Percentiles rank a stretch among this genome's conserved stretches.
Conservation (phyloP, 2,113 vertebrate genomes). For the Irena cyanogastra region DNA sequence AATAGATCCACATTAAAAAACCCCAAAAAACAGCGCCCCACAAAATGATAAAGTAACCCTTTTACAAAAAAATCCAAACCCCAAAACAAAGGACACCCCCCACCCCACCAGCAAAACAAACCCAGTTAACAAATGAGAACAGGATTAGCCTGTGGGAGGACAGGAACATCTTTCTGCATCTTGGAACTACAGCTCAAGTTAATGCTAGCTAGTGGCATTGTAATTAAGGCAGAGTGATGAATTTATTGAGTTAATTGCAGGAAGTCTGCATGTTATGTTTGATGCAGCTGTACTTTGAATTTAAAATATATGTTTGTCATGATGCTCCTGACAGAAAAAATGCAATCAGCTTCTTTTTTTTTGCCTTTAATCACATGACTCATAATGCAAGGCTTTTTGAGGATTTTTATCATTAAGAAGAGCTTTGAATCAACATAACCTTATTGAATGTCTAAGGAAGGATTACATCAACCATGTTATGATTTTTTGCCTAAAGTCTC, state of each 20-base stretch:
- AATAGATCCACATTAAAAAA: not conserved
- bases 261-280: not conserved
- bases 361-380: not conserved
- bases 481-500: not conserved
- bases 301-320: not conserved
- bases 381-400: not conserved
- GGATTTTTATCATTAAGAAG: not conserved
- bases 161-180: not conserved
- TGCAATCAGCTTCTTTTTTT: not conserved
- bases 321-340: not conserved
- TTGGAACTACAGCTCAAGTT: not conserved
- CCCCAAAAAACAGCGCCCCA: rapidly evolving
- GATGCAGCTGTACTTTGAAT: not conserved
- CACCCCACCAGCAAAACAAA: rapidly evolving
- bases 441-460: not conserved
- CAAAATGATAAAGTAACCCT: not conserved
- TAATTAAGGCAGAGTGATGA: not conserved
- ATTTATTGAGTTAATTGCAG: not conserved
- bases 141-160: not conserved
- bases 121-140: not conserved
- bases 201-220: not conserved
- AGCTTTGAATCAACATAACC: not conserved
- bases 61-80: not conserved
- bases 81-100: not conserved
- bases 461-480: not conserved